Evolutionary conservation across 2,113 vertebrate species (phyloP), one percentile per base, ranked within the genome.

Genomic region (Neomonachus schauinslandi): DNA sequence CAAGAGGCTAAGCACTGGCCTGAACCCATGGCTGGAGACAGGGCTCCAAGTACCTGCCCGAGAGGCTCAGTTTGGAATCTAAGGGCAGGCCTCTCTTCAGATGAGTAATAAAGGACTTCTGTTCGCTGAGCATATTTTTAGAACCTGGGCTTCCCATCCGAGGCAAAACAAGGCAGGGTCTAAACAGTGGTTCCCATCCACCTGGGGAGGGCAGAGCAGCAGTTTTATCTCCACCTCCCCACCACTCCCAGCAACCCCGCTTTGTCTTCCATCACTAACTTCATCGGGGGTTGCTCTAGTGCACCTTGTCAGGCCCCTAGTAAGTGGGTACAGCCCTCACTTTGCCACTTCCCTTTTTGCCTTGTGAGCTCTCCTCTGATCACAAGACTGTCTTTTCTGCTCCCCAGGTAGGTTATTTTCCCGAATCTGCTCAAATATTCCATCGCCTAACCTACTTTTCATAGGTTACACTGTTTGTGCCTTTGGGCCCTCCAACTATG

Each of bases 361-460:
- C 51, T 82, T 4, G 13, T 57, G 53, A 79, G 26, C 10, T n/a
- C 28, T 69, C 67, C 31, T 79, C 42, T 85, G 55, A 42, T 85
- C 72, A 57, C 8, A 95, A 76, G 55, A 92, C 33, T 59, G 11
- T 67, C 49, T 76, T 81, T 90, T 81, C n/a, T 21, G 86, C 28
- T 89, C 39, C 79, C 28, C 49, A 42, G 39, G 46, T 46, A 49
- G 26, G 77, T 4, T 12, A 51, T 71, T 88, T 96, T 93, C 91
- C 51, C 36, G 10, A 80, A 84, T 42, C 55, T 85, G 53, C 42
- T 79, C 93, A 49, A 89, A 87, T 36, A 86, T 77, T 69, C 55
- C 28, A 72, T 65, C 36, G 67, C 31, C 19, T 95, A 72, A 96
- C 18, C 76, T 95, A 57, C 49, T 88, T 91, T 93, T 89, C 69